phyloP scores from a whole-genome alignment of 2,113 vertebrate genomes.

The Pollachius pollachius region DNA sequence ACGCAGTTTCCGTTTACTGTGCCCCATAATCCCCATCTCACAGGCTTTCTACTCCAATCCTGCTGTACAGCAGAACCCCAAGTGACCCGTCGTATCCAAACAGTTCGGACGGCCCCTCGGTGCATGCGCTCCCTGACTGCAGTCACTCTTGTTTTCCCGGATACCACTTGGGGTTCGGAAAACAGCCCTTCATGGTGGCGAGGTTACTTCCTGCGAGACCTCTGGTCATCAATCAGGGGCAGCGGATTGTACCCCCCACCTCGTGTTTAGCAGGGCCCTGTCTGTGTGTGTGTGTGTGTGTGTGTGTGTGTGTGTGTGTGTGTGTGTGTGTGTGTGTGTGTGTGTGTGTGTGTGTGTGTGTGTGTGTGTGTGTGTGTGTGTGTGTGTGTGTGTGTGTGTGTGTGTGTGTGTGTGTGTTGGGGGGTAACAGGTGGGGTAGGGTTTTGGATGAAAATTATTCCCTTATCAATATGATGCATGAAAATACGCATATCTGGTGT shows the following conservation, averaged over 20 bases:
- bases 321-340: background rate
- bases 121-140: constrained; percentile 58
- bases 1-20: background rate
- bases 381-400: too few relatives aligned
- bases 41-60: constrained; percentile 31
- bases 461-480: constrained; percentile 8
- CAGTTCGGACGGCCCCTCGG: constrained; percentile 62
- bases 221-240: constrained; percentile 71
- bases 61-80: constrained; percentile 44
- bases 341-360: too few relatives aligned
- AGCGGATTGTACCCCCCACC: constrained; percentile 62
- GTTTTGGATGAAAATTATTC: constrained; percentile 35
- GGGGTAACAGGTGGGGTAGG: constrained; percentile 60
- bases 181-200: constrained; percentile 75
- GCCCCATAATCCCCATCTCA: constrained; percentile 28
- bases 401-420: background rate
- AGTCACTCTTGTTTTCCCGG: constrained; percentile 69
- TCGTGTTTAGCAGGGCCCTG: constrained; percentile 35
- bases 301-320: too few relatives aligned
- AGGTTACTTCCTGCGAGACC: constrained; percentile 72
- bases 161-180: constrained; percentile 73
- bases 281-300: constrained; percentile 18
- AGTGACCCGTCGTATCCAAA: constrained; percentile 57
- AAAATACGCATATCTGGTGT: too few relatives aligned
- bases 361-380: too few relatives aligned